Evolutionary conservation across 2,888 invertebrate genomes (phyloP), one percentile per base, ranked within the genome.

Genomic region (Lasioglossum marginatum): DNA sequence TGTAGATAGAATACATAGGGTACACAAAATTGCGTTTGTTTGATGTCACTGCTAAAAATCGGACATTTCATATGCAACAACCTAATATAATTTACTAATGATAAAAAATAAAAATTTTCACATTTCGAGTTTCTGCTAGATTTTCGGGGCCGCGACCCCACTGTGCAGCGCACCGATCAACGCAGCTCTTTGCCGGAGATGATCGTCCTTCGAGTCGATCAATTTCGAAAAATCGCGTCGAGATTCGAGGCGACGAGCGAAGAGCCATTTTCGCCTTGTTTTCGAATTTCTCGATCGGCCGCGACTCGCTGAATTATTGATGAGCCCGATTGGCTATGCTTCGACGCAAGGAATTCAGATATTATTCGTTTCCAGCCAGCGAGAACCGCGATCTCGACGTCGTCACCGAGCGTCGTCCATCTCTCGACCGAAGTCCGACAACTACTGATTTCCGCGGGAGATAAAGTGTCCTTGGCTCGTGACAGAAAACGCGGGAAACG

Each of bases 241-340:
- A 66, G 5, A 31, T 27, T 63, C 45, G 45, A 48, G 45, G 52
- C 37, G 57, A 57, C 78, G 76, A 75, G 81, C 81, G 77, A 52
- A 68, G 43, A 71, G 31, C 86, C 83, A 87, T 90, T 90, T 88
- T 88, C 88, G 77, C 87, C 84, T 89, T 91, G 89, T 92, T 92
- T 91, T 89, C 89, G 81, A 91, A 88, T 89, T 88, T 88, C 88
- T 87, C 90, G 82, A 87, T 83, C 88, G 85, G 77, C 77, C 87
- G 86, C 34, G 82, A 82, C 76, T 87, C 89, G 86, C 88, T 93
- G 92, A 93, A 93, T 93, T 92, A 93, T 93, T 93, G 89, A 93
- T 93, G 91, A 91, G 81, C 82, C 81, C 82, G 88, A 90, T 88
- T 81, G 88, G 81, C 82, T 83, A 82, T 82, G 88, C 79, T 77